phyloP scores from a whole-genome alignment of 2,113 vertebrate genomes.

The Polyodon spathula region DNA sequence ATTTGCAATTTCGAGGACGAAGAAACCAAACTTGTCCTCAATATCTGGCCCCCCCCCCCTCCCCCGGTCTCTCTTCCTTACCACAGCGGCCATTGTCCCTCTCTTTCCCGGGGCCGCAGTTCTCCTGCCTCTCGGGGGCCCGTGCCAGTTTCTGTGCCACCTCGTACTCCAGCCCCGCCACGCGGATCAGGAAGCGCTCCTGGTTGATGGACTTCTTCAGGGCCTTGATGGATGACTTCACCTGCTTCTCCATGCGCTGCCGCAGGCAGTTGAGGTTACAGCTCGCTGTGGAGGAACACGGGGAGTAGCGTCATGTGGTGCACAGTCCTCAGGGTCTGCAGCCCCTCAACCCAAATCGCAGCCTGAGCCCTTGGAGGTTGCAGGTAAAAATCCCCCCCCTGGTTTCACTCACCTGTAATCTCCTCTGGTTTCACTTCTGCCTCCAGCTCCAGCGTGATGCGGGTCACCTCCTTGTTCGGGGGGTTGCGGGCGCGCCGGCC shows the following conservation, averaged over 20 bases:
- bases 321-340: too few relatives aligned
- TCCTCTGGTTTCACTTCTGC: constrained; percentile 85
- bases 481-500: constrained; percentile 81
- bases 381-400: neutral
- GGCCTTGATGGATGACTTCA: constrained; percentile 86
- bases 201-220: constrained; percentile 96
- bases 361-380: too few relatives aligned
- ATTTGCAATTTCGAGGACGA: too few relatives aligned
- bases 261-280: constrained; percentile 84
- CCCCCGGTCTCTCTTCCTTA: constrained; percentile 52
- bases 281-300: constrained; percentile 49
- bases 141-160: constrained; percentile 78
- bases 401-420: constrained; percentile 67
- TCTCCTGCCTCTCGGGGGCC: constrained; percentile 48
- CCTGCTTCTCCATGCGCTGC: constrained; percentile 82
- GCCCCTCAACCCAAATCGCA: too few relatives aligned
- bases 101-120: constrained; percentile 76
- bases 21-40: too few relatives aligned
- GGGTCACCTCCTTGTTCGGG: constrained; percentile 76
- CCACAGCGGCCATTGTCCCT: constrained; percentile 79
- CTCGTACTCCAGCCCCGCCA: constrained; percentile 87
- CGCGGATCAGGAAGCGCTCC: constrained; percentile 87
- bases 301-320: neutral
- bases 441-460: constrained; percentile 90
- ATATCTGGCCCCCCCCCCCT: neutral